Percentiles rank a stretch among this genome's conserved stretches.
phyloP scores from a whole-genome alignment of 2,888 invertebrate genomes.

The Orgyia antiqua region DNA sequence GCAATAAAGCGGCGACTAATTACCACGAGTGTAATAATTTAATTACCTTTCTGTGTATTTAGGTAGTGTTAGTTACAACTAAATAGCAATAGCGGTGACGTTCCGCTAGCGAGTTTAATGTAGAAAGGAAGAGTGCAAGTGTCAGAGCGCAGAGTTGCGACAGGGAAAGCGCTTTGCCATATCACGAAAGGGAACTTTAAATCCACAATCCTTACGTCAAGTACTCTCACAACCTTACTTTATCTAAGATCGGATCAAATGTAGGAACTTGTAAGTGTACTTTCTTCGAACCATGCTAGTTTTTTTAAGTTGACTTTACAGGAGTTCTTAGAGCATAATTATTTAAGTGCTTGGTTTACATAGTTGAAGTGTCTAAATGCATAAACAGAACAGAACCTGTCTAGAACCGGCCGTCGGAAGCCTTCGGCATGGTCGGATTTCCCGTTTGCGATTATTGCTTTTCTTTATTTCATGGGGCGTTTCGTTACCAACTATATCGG shows the following conservation, averaged over 20 bases:
- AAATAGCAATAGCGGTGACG: constrained; percentile 16
- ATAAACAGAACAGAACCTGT: constrained; percentile 36
- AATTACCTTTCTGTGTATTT: not conserved
- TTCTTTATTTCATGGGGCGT: constrained; percentile 67
- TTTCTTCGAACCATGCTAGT: constrained; percentile 55
- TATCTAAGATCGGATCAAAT: constrained; percentile 48
- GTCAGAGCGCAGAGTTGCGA: constrained; percentile 62
- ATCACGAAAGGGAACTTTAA: constrained; percentile 71
- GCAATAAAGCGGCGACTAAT: not conserved
- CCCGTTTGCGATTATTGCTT: constrained; percentile 64
- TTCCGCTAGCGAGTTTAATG: constrained; percentile 40
- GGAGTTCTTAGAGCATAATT: too few relatives aligned
- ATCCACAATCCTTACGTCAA: constrained; percentile 51
- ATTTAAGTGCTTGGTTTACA: too few relatives aligned
- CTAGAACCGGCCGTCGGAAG: constrained; percentile 25
- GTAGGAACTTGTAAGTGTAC: constrained; percentile 55
- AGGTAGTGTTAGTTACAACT: constrained; percentile 7
- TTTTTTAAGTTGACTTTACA: too few relatives aligned
- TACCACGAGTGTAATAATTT: constrained; percentile 3
- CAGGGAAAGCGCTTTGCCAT: constrained; percentile 67
- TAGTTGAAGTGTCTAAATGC: constrained; percentile 36
- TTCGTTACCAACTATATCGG: constrained; percentile 60
- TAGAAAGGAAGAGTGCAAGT: constrained; percentile 75
- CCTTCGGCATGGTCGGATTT: constrained; percentile 62
- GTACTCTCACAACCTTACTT: constrained; percentile 48